These are phyloP conservation scores for Cotesia vestalis DNA, from an alignment of 1,140 invertebrate species.

Conservation along the genomic window DNA sequence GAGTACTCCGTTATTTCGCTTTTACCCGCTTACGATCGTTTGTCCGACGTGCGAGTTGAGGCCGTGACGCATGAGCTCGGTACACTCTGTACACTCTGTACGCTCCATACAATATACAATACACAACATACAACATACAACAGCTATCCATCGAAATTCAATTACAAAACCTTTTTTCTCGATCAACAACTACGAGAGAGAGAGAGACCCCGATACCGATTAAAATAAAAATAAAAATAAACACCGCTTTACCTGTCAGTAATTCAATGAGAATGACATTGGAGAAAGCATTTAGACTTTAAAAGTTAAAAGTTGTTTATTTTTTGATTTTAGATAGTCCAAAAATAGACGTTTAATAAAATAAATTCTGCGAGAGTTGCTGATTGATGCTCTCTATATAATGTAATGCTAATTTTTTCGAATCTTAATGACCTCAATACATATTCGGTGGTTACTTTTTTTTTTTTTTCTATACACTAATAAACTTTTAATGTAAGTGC, in stretches of 20 bases:
- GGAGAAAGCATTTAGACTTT: constrained; percentile 17
- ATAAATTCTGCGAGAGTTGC: constrained; percentile 20
- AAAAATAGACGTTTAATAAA: constrained; percentile 20
- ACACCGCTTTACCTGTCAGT: constrained; percentile 7
- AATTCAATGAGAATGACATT: constrained; percentile 24
- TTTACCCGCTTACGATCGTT: constrained; percentile 30
- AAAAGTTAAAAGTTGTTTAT: background rate
- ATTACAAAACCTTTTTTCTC: constrained; percentile 36
- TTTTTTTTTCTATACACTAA: too few species aligned
- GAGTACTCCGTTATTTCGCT: constrained; percentile 27
- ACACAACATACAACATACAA: background rate
- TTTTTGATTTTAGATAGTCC: background rate
- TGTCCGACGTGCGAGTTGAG: constrained; percentile 24
- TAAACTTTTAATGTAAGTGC: background rate
- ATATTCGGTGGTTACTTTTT: background rate
- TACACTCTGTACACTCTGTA: background rate
- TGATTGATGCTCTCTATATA: constrained; percentile 26
- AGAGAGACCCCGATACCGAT: constrained; percentile 24
- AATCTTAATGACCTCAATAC: constrained; percentile 14
- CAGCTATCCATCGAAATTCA: constrained; percentile 33
- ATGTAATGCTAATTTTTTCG: constrained; percentile 7
- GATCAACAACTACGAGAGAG: background rate
- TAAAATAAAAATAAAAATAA: constrained; percentile 16
- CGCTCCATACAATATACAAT: background rate
- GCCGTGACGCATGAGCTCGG: constrained; percentile 32